A percentile compares a stretch with the other conserved stretches of the same genome.
These are phyloP conservation scores for Brachylomia viminalis DNA, from an alignment of 2,888 invertebrate species.

Conservation along the genomic window DNA sequence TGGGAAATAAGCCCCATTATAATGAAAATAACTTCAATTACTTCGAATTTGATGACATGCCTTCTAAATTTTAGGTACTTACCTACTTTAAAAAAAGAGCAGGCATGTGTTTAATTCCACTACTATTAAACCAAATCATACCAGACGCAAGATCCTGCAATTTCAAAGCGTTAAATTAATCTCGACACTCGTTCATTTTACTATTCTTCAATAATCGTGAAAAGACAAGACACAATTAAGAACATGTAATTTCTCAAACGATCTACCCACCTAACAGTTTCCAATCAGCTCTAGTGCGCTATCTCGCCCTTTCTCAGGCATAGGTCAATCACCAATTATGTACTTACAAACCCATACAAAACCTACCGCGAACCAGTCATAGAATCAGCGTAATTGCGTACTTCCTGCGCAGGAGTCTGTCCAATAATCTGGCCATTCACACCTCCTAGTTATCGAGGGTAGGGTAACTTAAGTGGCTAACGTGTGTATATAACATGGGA, in stretches of 20 bases:
- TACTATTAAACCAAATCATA: not conserved
- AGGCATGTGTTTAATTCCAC: not conserved
- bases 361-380: slow-evolving; percentile 42
- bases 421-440: slow-evolving; percentile 50
- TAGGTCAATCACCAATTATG: slow-evolving; percentile 56
- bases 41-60: not conserved
- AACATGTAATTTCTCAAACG: slow-evolving; percentile 28
- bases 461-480: slow-evolving; percentile 27
- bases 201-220: slow-evolving; percentile 43
- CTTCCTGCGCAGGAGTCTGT: slow-evolving; percentile 90
- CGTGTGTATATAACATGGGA: not conserved
- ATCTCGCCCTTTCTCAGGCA: slow-evolving; percentile 37
- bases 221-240: slow-evolving; percentile 16
- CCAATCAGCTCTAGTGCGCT: slow-evolving; percentile 21
- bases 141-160: not conserved
- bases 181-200: not conserved
- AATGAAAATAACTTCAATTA: not conserved
- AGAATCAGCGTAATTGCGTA: slow-evolving; percentile 56
- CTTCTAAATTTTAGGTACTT: not conserved
- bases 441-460: slow-evolving; percentile 47
- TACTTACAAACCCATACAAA: slow-evolving; percentile 51
- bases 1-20: not conserved
- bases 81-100: not conserved
- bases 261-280: slow-evolving; percentile 19
- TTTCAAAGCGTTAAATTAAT: not conserved